Evolutionary conservation across 2,797 vertebrate species (phyloP).

Genomic region (Gymnoscopelus braueri): DNA sequence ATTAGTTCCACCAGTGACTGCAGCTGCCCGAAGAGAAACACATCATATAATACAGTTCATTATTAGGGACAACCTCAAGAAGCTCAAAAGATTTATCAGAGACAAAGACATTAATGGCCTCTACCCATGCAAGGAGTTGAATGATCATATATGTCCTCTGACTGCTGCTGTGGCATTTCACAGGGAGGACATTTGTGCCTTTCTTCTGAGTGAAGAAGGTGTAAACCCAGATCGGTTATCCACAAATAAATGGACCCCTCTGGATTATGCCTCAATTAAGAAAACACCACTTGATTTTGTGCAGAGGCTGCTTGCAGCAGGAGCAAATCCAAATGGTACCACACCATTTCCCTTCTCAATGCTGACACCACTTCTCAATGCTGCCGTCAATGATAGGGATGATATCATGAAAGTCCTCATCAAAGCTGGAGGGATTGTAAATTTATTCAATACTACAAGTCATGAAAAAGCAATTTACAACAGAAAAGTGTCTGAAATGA

Average conservation of each 20-base stretch:
- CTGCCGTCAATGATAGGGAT: slow-evolving; percentile 14
- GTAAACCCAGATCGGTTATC: slow-evolving; percentile 37
- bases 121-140: slow-evolving; percentile 34
- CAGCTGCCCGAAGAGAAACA: no score
- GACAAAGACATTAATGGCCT: slow-evolving; percentile 16
- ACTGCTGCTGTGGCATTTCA: slow-evolving; percentile 55
- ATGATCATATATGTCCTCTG: slow-evolving; percentile 49
- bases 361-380: slow-evolving; percentile 41
- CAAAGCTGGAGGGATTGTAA: neutral
- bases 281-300: slow-evolving; percentile 35
- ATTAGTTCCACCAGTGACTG: rapidly evolving
- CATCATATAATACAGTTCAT: slow-evolving; percentile 52
- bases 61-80: neutral
- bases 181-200: slow-evolving; percentile 29
- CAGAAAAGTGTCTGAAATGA: slow-evolving; percentile 31
- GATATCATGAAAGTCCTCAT: slow-evolving; percentile 44
- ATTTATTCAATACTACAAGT: no score
- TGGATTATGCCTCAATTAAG: slow-evolving; percentile 45
- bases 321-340: slow-evolving; percentile 35
- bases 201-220: neutral
- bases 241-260: rapidly evolving
- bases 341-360: rapidly evolving
- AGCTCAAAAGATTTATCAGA: slow-evolving; percentile 18
- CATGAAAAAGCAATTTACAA: no score
- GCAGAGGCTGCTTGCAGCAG: slow-evolving; percentile 42